Conservation (phyloP, 2,797 vertebrate genomes). For the Catamblyrhynchus diadema region DNA sequence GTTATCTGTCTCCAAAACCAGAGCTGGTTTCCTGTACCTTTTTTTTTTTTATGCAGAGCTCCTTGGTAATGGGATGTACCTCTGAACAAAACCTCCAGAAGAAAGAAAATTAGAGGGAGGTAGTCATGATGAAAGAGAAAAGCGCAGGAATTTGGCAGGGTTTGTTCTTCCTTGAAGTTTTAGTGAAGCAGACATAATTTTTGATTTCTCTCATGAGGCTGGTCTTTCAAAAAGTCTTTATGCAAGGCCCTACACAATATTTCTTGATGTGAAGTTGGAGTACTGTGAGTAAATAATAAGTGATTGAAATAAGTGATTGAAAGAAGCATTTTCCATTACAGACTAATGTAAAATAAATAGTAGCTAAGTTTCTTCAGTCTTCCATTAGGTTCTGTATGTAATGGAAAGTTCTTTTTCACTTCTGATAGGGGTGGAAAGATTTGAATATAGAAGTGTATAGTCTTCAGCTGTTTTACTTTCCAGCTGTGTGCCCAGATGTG, state of each 20-base stretch:
- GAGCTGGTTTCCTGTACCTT: background rate
- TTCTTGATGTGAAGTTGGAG: background rate
- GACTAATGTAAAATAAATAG: background rate
- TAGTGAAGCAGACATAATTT: background rate
- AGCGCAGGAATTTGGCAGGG: background rate
- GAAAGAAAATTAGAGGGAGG: background rate
- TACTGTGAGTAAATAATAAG: background rate
- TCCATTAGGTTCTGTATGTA: background rate
- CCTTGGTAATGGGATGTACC: background rate
- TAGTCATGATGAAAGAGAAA: background rate
- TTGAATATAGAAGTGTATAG: background rate
- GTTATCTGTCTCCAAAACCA: background rate
- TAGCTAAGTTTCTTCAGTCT: background rate
- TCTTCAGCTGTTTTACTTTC: background rate
- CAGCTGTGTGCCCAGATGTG: background rate
- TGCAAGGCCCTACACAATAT: background rate
- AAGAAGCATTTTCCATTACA: background rate
- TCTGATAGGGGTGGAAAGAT: background rate
- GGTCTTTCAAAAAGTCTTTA: background rate
- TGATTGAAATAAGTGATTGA: background rate
- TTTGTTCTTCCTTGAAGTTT: background rate
- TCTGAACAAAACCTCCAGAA: background rate
- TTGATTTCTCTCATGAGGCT: background rate
- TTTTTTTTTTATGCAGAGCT: background rate
- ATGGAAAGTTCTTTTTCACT: background rate